Evolutionary conservation across 2,113 vertebrate genomes (phyloP).

Genomic region (Dicaeum eximium): DNA sequence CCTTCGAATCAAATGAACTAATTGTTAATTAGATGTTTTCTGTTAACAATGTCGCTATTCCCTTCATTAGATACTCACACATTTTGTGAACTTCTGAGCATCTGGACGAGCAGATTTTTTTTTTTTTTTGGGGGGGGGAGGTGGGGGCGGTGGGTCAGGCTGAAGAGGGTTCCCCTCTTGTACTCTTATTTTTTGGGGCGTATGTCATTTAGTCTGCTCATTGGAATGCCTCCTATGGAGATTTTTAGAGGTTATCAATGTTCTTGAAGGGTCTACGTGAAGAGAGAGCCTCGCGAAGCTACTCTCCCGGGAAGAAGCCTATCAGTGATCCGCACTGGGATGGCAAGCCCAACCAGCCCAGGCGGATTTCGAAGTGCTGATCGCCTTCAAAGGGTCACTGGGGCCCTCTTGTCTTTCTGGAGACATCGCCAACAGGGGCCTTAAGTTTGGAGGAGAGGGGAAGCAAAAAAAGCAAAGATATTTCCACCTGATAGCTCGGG

Average conservation of each 20-base stretch:
- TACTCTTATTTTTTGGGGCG: neutral
- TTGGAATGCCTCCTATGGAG: neutral
- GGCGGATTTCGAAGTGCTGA: fast-evolving
- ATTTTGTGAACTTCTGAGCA: constrained; percentile 8
- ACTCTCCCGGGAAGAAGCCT: neutral
- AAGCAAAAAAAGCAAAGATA: neutral
- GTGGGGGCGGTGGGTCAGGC: fast-evolving
- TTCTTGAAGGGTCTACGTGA: neutral
- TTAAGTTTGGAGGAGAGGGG: too few relatives aligned
- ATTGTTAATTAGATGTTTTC: constrained; percentile 72
- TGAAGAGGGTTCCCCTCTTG: neutral
- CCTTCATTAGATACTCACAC: constrained; percentile 57
- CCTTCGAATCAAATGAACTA: constrained; percentile 71
- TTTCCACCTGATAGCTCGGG: neutral
- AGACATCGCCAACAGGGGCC: fast-evolving
- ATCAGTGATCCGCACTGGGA: neutral
- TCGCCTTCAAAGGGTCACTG: neutral
- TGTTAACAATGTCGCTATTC: constrained; percentile 63
- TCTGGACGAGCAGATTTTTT: neutral
- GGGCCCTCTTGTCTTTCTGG: neutral
- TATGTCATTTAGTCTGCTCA: neutral
- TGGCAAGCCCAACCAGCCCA: neutral
- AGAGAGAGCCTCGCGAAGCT: neutral
- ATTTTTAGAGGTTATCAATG: neutral
- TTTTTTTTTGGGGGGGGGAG: fast-evolving